Percentiles rank a stretch among this genome's conserved stretches.
These are phyloP conservation scores for Zygogramma bicolorata DNA, from an alignment of 2,888 invertebrate species.

Conservation along the genomic window DNA sequence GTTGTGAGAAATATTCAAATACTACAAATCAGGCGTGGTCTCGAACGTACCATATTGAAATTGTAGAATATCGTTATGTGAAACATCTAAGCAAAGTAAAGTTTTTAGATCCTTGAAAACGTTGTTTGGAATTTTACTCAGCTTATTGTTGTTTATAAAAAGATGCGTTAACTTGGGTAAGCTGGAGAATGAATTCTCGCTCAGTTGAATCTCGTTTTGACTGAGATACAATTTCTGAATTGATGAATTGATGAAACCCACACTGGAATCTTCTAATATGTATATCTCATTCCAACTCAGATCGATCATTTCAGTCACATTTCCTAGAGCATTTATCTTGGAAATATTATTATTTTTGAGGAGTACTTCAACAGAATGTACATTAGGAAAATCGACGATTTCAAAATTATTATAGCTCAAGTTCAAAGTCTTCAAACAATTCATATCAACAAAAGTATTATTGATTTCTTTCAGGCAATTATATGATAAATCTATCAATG, in stretches of 20 bases:
- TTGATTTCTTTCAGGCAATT: not conserved
- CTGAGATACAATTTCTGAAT: not conserved
- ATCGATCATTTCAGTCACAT: not conserved
- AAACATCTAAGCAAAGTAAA: conserved; percentile 12
- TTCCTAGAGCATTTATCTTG: not conserved
- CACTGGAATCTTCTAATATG: not conserved
- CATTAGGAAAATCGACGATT: not conserved
- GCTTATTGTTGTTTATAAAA: not conserved
- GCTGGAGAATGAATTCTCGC: not conserved
- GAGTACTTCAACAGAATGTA: not conserved
- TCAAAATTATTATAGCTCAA: not conserved
- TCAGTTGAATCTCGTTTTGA: not conserved
- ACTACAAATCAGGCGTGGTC: not conserved
- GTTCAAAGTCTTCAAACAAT: not conserved
- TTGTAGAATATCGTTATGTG: not conserved
- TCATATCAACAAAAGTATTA: not conserved
- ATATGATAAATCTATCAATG: not conserved
- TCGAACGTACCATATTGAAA: conserved; percentile 13
- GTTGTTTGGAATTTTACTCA: not conserved
- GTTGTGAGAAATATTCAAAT: conserved; percentile 17
- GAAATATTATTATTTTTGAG: conserved; percentile 3
- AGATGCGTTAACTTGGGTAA: not conserved
- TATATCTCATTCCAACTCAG: not conserved
- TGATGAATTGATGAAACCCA: not conserved
- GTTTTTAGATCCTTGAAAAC: conserved; percentile 3